Evolutionary conservation across 2,797 vertebrate species (phyloP).

Genomic region (Apogon hyalosoma): DNA sequence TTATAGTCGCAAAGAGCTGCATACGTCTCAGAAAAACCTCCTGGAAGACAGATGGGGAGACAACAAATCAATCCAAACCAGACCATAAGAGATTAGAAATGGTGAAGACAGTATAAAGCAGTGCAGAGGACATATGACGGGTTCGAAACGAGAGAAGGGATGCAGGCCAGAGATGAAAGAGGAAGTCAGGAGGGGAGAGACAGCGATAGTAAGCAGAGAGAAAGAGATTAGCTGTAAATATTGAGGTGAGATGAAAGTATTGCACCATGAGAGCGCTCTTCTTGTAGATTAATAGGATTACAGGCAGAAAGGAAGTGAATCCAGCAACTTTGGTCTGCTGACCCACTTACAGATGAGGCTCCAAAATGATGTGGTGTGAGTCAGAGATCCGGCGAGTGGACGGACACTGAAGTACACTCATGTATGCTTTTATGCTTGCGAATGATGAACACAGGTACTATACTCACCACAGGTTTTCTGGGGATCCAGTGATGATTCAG

Average conservation of each 20-base stretch:
- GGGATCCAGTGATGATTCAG: slow-evolving; percentile 88
- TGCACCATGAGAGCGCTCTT: slow-evolving; percentile 57
- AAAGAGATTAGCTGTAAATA: slow-evolving; percentile 51
- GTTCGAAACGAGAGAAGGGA: slow-evolving; percentile 1
- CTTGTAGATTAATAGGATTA: slow-evolving; percentile 72
- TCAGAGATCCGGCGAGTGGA: slow-evolving; percentile 19
- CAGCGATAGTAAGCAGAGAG: slow-evolving; percentile 22
- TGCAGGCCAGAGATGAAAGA: slow-evolving; percentile 53
- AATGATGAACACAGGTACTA: too few species aligned
- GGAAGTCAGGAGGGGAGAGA: slow-evolving; percentile 23
- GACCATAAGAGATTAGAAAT: slow-evolving; percentile 13
- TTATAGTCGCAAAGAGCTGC: slow-evolving; percentile 94
- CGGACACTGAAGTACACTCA: slow-evolving; percentile 12
- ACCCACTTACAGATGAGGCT: slow-evolving; percentile 63
- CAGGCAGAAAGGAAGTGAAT: slow-evolving; percentile 42
- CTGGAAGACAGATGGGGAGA: slow-evolving; percentile 69
- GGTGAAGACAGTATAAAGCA: slow-evolving; percentile 14
- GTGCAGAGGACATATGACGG: background rate
- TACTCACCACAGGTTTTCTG: slow-evolving; percentile 91
- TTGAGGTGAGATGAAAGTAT: slow-evolving; percentile 71
- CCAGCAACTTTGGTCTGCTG: slow-evolving; percentile 57
- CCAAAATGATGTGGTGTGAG: slow-evolving; percentile 34
- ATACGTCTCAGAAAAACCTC: slow-evolving; percentile 94
- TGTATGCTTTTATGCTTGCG: background rate
- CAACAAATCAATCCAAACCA: slow-evolving; percentile 35